Conservation (phyloP, 2,113 vertebrate genomes). For the Eira barbara region DNA sequence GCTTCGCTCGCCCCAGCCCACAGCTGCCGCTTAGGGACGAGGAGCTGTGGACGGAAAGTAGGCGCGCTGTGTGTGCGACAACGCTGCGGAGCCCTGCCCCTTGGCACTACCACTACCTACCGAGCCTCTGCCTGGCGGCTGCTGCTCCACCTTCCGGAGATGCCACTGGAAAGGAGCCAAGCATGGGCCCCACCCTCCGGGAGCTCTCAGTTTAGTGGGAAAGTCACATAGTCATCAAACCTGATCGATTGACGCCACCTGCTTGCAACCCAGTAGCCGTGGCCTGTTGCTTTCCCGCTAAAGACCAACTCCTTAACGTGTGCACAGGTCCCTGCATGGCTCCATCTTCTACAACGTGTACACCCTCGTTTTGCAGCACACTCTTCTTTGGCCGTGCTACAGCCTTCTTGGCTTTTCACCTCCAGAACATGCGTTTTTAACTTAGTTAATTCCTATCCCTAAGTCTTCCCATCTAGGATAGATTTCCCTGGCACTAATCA, state of each 20-base stretch:
- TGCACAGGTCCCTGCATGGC: not conserved
- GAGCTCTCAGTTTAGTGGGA: not conserved
- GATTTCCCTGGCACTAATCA: not conserved
- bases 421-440: not conserved
- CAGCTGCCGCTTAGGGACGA: not conserved
- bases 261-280: not conserved
- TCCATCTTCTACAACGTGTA: not conserved
- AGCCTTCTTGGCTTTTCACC: not conserved
- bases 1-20: not conserved
- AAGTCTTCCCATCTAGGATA: not conserved
- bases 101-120: rapidly evolving
- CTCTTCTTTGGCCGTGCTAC: not conserved
- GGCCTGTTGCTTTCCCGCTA: not conserved
- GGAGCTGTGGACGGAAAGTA: not conserved
- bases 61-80: not conserved
- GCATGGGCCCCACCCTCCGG: not conserved
- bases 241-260: not conserved
- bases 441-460: not conserved
- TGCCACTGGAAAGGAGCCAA: not conserved
- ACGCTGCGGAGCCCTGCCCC: not conserved
- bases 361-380: not conserved
- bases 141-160: not conserved
- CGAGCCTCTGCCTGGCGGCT: not conserved
- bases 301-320: not conserved
- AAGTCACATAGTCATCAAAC: not conserved